These are phyloP conservation scores for Heterodera carotae DNA, from an alignment of 1,140 invertebrate genomes.

Conservation along the genomic window DNA sequence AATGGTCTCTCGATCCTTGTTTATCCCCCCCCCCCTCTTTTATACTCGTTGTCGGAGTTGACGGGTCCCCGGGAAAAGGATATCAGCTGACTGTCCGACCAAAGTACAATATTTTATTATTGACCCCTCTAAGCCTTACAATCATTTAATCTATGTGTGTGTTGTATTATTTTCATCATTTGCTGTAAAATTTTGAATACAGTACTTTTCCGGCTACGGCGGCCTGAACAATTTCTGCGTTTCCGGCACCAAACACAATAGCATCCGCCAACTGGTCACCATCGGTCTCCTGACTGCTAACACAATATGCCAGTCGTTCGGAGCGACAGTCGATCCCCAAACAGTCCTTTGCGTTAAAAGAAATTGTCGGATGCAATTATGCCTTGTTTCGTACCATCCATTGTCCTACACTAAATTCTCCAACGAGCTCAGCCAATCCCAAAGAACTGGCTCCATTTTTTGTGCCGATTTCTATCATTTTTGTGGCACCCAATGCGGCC, in stretches of 20 bases:
- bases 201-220: slow-evolving; percentile 22
- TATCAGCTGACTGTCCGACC: too few relatives aligned
- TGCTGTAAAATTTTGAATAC: too few relatives aligned
- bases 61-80: too few relatives aligned
- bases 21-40: too few relatives aligned
- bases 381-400: background rate
- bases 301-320: slow-evolving; percentile 15
- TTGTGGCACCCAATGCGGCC: slow-evolving; percentile 45
- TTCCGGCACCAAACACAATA: slow-evolving; percentile 54
- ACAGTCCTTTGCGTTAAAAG: slow-evolving; percentile 32
- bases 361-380: background rate
- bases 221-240: slow-evolving; percentile 45
- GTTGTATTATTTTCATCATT: too few relatives aligned
- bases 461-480: slow-evolving; percentile 54
- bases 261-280: slow-evolving; percentile 47
- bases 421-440: slow-evolving; percentile 38
- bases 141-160: too few relatives aligned
- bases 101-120: too few relatives aligned
- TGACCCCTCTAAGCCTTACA: too few relatives aligned
- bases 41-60: too few relatives aligned
- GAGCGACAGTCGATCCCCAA: slow-evolving; percentile 44
- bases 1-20: too few relatives aligned
- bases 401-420: slow-evolving; percentile 42
- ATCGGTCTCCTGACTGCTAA: slow-evolving; percentile 9
- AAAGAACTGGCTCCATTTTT: slow-evolving; percentile 56